Percentiles rank a stretch among this genome's conserved stretches.
These are phyloP conservation scores for Pitta sordida DNA, from an alignment of 2,113 vertebrate genomes.

Conservation along the genomic window DNA sequence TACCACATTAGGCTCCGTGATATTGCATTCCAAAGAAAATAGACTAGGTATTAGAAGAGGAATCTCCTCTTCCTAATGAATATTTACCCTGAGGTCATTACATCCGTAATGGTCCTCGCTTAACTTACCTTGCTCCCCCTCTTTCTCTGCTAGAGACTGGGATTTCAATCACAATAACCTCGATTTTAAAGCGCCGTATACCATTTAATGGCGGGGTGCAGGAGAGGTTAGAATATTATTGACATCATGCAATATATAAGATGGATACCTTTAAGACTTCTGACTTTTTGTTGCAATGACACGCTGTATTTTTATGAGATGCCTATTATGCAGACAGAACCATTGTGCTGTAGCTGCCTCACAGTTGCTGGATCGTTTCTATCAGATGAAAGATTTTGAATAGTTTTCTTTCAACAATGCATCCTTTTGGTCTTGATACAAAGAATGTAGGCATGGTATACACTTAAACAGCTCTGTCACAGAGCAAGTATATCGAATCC, in stretches of 20 bases:
- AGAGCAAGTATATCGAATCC: conserved; percentile 52
- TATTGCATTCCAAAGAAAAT: conserved; percentile 62
- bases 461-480: conserved; percentile 70
- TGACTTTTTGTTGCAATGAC: conserved; percentile 62
- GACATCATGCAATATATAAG: conserved; percentile 46
- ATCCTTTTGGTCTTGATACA: conserved; percentile 67
- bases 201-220: conserved; percentile 51
- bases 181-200: conserved; percentile 47
- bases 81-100: conserved; percentile 75
- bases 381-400: conserved; percentile 72
- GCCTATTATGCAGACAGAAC: conserved; percentile 63
- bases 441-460: conserved; percentile 66
- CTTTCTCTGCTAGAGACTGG: conserved; percentile 18
- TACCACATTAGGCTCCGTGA: neutral
- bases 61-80: conserved; percentile 76
- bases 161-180: conserved; percentile 62
- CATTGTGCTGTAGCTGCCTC: conserved; percentile 65
- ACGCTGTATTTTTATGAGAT: conserved; percentile 61
- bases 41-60: conserved; percentile 54
- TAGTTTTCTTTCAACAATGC: conserved; percentile 71
- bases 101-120: conserved; percentile 55
- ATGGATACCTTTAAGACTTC: conserved; percentile 59
- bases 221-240: conserved; percentile 60
- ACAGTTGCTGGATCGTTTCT: conserved; percentile 66
- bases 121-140: conserved; percentile 68